phyloP scores from a whole-genome alignment of 1,140 invertebrate species.

The Penaeus japonicus region DNA sequence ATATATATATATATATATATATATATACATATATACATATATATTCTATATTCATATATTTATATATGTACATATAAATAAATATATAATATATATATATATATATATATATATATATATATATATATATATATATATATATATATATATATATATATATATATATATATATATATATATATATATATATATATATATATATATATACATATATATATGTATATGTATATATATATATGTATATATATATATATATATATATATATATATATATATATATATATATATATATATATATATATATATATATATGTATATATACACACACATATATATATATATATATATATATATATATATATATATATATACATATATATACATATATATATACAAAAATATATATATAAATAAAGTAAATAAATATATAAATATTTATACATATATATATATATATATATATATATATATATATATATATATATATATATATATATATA shows the following conservation, averaged over 20 bases:
- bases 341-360: conserved; percentile 30
- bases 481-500: background rate
- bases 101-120: conserved; percentile 30
- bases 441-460: background rate
- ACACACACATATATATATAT: conserved; percentile 22
- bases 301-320: conserved; percentile 6
- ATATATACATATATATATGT: background rate
- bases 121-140: conserved; percentile 32
- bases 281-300: conserved; percentile 34
- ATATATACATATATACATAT: too few relatives aligned
- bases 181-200: conserved; percentile 30
- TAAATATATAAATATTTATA: background rate
- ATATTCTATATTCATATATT: too few relatives aligned
- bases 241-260: conserved; percentile 28
- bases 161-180: conserved; percentile 25
- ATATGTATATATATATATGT: background rate
- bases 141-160: conserved; percentile 21
- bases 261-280: conserved; percentile 32
- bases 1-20: too few relatives aligned
- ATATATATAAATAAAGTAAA: background rate
- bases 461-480: background rate
- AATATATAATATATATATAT: too few relatives aligned
- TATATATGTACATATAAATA: too few relatives aligned
- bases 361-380: conserved; percentile 28
- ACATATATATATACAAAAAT: conserved; percentile 2